Evolutionary conservation across 2,797 vertebrate species (phyloP), one percentile per base, ranked within the genome.

Genomic region (Sebastes vulpes): DNA sequence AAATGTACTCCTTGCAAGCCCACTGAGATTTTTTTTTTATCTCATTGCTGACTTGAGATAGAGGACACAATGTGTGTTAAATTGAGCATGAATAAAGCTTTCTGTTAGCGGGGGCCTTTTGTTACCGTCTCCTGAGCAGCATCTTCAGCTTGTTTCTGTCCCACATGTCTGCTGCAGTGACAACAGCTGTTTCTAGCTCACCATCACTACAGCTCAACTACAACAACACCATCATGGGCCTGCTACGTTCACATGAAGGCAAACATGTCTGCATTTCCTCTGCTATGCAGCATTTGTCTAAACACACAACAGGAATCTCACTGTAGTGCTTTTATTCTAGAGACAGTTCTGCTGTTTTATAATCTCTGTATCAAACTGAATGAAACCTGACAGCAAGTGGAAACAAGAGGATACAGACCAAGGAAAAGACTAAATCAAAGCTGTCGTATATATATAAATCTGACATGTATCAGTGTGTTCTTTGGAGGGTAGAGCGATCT

Each of bases 1-100:
- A 79, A 79, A 84, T 48, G 63, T 73, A 38, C 46, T 79, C 68
- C 56, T 57, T 60, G 52, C 61, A 73, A 67, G 16, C 73, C 70
- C 64, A 56, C 52, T 72, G 78, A 81, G 82, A 85, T 89, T 71
- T 83, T 42, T 70, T 25, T 25, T 25, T 25, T 25, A 91, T 91
- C 79, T 84, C 75, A 32, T 71, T 54, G 68, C 81, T 79, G 75
- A 79, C 83, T 87, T 65, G 81, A 87, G 68, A 87, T 72, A 79
- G 82, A 83, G 70, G 66, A 77, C 60, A 77, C 60, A 92, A 89
- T 82, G 77, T 57, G 85, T 81, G 89, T 89, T 93, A 85, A 94
- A 94, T 81, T 90, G 91, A 93, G 93, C 90, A 79, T 89, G 81
- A 89, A 90, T 72, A 85, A 86, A 79, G 85, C 86, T 82, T 83